Conservation (phyloP, 2,113 vertebrate species). For the Archocentrus centrarchus region DNA sequence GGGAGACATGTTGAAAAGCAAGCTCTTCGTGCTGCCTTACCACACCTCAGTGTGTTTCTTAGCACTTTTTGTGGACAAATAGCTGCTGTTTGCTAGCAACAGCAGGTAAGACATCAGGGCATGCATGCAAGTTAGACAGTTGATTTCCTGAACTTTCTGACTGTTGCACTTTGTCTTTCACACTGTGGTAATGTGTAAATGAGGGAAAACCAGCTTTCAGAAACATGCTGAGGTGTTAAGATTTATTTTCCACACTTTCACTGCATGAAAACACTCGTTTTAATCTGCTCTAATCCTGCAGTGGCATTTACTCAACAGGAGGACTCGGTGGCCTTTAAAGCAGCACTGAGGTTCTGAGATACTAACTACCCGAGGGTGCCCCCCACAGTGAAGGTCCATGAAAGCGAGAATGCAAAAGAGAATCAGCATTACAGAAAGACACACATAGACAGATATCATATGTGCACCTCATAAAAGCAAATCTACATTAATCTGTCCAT, state of each 20-base stretch:
- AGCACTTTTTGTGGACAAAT: background rate
- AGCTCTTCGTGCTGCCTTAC: constrained; percentile 15
- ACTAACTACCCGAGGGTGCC: constrained; percentile 30
- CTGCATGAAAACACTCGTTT: constrained; percentile 62
- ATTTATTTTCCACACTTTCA: constrained; percentile 63
- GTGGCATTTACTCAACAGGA: constrained; percentile 73
- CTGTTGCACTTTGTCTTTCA: constrained; percentile 33
- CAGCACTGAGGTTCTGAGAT: constrained; percentile 29
- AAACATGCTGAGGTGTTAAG: constrained; percentile 62
- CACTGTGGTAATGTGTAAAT: constrained; percentile 53
- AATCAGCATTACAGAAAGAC: constrained; percentile 35
- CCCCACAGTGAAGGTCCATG: constrained; percentile 30
- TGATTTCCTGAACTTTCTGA: constrained; percentile 8
- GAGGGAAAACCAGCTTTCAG: constrained; percentile 68
- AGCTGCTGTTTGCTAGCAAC: background rate
- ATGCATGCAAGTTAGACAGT: constrained; percentile 8
- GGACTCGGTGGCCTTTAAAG: constrained; percentile 61
- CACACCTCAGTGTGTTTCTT: constrained; percentile 7
- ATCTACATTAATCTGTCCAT: constrained; percentile 32
- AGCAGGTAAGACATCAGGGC: constrained; percentile 8
- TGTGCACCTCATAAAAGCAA: constrained; percentile 28
- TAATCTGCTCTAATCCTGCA: constrained; percentile 74
- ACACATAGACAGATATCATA: constrained; percentile 18
- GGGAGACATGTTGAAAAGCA: constrained; percentile 52
- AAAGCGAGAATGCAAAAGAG: constrained; percentile 37